phyloP scores from a whole-genome alignment of 2,888 invertebrate species.

The Phaedon cochleariae region DNA sequence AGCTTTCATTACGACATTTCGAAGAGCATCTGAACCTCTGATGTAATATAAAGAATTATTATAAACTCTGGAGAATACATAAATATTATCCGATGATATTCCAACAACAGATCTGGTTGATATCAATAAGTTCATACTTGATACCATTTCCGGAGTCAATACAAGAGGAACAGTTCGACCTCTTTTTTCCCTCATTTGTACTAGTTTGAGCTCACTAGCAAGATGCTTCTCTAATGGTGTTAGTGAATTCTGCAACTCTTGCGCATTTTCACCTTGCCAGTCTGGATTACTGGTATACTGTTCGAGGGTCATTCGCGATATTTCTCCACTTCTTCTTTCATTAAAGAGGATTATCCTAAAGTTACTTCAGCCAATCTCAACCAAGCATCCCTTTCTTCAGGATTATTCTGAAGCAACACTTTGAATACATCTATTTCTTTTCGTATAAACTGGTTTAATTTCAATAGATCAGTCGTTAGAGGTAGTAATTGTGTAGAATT shows the following conservation, averaged over 20 bases:
- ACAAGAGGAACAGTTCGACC: conserved; percentile 23
- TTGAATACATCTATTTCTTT: conserved; percentile 17
- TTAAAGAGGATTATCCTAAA: conserved; percentile 33
- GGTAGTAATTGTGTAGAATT: conserved; percentile 30
- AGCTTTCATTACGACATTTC: conserved; percentile 19
- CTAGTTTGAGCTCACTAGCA: conserved; percentile 17
- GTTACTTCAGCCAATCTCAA: conserved; percentile 3
- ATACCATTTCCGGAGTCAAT: conserved; percentile 19
- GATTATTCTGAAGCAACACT: conserved; percentile 9
- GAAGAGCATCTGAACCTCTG: conserved; percentile 24
- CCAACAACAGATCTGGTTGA: background rate
- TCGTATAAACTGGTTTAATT: conserved; percentile 26
- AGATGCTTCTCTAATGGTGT: conserved; percentile 23
- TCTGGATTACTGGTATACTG: conserved; percentile 26
- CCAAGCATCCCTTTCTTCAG: conserved; percentile 13
- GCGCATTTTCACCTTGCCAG: conserved; percentile 19
- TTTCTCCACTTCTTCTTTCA: conserved; percentile 33
- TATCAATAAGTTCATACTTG: conserved; percentile 8
- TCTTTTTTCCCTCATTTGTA: conserved; percentile 16
- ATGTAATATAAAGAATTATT: conserved; percentile 20
- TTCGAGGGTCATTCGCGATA: conserved; percentile 26
- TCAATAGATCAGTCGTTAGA: conserved; percentile 30
- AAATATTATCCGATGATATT: background rate
- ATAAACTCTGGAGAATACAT: conserved; percentile 12
- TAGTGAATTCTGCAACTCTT: conserved; percentile 20